These are phyloP conservation scores for Papilio helenus DNA, from an alignment of 1,140 invertebrate species.

Conservation along the genomic window DNA sequence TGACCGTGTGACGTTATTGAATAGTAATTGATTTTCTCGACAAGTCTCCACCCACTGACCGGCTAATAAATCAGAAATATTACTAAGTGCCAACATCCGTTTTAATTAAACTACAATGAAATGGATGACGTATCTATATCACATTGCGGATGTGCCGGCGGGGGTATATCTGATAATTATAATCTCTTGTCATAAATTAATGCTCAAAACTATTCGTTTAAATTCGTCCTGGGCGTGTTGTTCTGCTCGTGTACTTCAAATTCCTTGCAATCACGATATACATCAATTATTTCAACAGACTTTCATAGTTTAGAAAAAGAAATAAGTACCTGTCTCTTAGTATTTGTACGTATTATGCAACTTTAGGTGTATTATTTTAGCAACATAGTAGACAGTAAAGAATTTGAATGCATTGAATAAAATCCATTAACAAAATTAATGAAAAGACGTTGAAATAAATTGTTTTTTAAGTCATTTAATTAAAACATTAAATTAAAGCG, in stretches of 20 bases:
- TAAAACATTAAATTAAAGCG: conserved; percentile 6
- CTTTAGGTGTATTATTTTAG: neutral
- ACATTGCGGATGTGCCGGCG: conserved; percentile 53
- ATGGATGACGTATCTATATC: conserved; percentile 46
- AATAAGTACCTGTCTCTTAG: neutral
- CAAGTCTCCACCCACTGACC: conserved; percentile 57
- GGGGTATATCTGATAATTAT: conserved; percentile 41
- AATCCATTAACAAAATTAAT: neutral
- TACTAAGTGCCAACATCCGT: conserved; percentile 66
- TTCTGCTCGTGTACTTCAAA: neutral
- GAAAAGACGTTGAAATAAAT: conserved; percentile 5
- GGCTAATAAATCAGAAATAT: conserved; percentile 63
- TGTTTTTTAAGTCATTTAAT: conserved; percentile 8
- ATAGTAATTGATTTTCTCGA: conserved; percentile 52
- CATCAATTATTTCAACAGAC: neutral
- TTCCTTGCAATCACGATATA: neutral
- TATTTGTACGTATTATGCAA: neutral
- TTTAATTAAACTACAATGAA: conserved; percentile 59
- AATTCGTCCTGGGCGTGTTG: neutral
- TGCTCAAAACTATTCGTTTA: neutral
- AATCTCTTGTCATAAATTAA: conserved; percentile 19
- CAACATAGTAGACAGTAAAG: neutral
- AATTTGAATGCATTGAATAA: neutral
- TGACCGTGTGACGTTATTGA: conserved; percentile 33
- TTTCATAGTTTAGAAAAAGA: too few species aligned